phyloP scores from a whole-genome alignment of 2,888 invertebrate genomes.

The Acleris cristana region DNA sequence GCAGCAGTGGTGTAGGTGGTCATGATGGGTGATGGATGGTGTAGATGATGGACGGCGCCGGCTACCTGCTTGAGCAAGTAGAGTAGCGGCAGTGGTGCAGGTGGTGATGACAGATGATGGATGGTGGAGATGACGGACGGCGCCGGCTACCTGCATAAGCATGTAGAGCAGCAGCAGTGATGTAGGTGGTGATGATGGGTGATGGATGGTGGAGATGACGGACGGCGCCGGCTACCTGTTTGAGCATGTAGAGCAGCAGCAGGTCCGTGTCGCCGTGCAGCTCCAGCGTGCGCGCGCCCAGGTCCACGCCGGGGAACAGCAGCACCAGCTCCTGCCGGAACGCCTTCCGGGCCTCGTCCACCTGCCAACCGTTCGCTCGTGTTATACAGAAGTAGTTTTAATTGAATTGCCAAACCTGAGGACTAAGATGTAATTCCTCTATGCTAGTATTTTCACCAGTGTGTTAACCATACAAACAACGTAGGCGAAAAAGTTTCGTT shows the following conservation, averaged over 20 bases:
- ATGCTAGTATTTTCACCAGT: too few species aligned
- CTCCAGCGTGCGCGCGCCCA: slow-evolving; percentile 61
- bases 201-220: not conserved
- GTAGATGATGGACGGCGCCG: too few species aligned
- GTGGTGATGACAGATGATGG: too few species aligned
- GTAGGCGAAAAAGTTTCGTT: too few species aligned
- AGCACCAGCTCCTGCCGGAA: slow-evolving; percentile 66
- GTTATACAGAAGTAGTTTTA: not conserved
- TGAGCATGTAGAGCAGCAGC: slow-evolving; percentile 66
- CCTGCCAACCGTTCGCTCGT: slow-evolving; percentile 50
- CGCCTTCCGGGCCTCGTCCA: slow-evolving; percentile 61
- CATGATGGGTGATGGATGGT: too few species aligned
- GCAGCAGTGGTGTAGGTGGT: not conserved
- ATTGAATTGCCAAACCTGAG: too few species aligned
- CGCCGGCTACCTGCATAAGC: slow-evolving; percentile 62
- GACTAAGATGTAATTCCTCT: too few species aligned
- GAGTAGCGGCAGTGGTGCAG: not conserved
- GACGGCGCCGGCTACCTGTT: slow-evolving; percentile 56
- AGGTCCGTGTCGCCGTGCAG: slow-evolving; percentile 67
- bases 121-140: not conserved
- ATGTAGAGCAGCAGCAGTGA: slow-evolving; percentile 63
- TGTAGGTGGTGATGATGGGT: too few species aligned
- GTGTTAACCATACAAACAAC: too few species aligned
- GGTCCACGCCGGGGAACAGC: slow-evolving; percentile 71
- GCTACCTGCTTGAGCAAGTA: not conserved